A percentile compares a stretch with the other conserved stretches of the same genome.
phyloP scores from a whole-genome alignment of 2,113 vertebrate species.

The Plotosus lineatus region DNA sequence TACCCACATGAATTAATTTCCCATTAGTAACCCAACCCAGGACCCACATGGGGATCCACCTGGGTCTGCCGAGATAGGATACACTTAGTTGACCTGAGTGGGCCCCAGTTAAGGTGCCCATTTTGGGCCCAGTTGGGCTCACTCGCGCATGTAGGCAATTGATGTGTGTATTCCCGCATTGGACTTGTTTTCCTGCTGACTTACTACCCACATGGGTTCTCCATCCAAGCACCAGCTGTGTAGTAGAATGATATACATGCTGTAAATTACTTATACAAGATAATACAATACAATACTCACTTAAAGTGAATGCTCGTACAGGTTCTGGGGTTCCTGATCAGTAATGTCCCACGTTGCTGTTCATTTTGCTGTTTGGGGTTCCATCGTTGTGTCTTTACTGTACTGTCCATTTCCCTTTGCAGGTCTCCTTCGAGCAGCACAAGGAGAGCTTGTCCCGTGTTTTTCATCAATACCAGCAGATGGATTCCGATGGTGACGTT shows the following conservation, averaged over 20 bases:
- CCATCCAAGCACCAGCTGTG: too few relatives aligned
- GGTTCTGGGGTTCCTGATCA: not conserved
- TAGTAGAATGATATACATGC: not conserved
- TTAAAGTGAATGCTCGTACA: not conserved
- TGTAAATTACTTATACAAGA: not conserved
- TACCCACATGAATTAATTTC: too few relatives aligned
- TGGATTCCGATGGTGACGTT: slow-evolving; percentile 66
- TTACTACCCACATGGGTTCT: too few relatives aligned
- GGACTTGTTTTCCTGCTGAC: too few relatives aligned
- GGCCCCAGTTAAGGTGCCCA: too few relatives aligned
- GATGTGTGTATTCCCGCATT: too few relatives aligned
- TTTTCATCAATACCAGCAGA: slow-evolving; percentile 85
- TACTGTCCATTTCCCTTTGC: slow-evolving; percentile 44
- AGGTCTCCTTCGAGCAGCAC: slow-evolving; percentile 97
- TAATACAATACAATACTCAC: not conserved
- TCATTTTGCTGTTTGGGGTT: not conserved
- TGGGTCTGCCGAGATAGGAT: too few relatives aligned
- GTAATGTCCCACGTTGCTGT: not conserved
- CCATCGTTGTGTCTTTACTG: not conserved
- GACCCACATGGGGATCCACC: too few relatives aligned
- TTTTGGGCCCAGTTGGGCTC: too few relatives aligned
- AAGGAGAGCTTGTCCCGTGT: slow-evolving; percentile 85
- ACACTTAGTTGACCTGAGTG: too few relatives aligned
- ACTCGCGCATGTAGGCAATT: too few relatives aligned
- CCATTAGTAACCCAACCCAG: too few relatives aligned